Evolutionary conservation across 2,797 vertebrate species (phyloP), one percentile per base, ranked within the genome.

Genomic region (Kryptolebias ocellatus): DNA sequence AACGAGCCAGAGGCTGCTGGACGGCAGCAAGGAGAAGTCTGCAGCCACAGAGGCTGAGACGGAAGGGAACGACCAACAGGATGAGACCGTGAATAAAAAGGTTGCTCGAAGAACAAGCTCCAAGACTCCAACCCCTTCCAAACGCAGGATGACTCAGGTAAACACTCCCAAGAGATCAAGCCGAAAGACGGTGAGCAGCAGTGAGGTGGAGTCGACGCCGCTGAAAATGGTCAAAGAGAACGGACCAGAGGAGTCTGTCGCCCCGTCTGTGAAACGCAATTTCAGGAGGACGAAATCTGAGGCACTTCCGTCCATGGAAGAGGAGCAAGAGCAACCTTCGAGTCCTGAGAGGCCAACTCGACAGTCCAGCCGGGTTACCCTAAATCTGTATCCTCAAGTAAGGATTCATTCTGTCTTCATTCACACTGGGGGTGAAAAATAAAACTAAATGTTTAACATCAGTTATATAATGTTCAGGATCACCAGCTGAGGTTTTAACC

Each of bases 381-480:
- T 92, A 0, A 82, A 85, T 59, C 42, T 85, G 34, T 85, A 83
- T 66, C 92, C 91, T 66, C 63, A 88, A 39, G 86, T 92, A 72
- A 87, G 77, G 11, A 42, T 42, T 12, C 39, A 34, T 6, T 34
- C 20, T 7, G 5, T 34, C 9, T 42, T 4, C 3, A 3, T 12
- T 14, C 12, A 42, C 11, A 12, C 39, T 42, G 11, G 39, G 12
- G 39, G 9, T 2, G 9, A 3, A 34, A 34, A 5, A 34, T 5
- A 34, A 34, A 34, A 5, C 31, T 5, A 10, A 12, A 12, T 39
- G 37, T 42, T 42, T 42, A 12, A 14, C 39, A 42, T 42, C 39
- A 42, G 10, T 42, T 42, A 14, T 39, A 11, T 39, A 39, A 34
- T 17, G 28, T 28, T 14, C 27, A 11, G 29, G 14, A 53, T 15